Conservation (phyloP, 2,797 vertebrate genomes). For the Myotis myotis region DNA sequence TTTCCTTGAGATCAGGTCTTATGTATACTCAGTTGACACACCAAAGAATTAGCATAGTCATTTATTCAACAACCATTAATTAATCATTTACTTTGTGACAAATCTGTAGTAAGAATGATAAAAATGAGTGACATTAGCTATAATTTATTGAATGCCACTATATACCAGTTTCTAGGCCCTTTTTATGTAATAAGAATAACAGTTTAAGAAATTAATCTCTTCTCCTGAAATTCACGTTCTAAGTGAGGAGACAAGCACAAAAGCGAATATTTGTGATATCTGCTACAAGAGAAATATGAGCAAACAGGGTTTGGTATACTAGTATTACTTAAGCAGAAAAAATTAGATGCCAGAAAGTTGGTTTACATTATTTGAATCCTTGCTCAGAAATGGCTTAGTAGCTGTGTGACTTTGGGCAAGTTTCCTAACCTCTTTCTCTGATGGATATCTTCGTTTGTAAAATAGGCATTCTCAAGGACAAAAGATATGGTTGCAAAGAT, state of each 20-base stretch:
- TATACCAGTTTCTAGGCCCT: not conserved
- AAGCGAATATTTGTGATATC: not conserved
- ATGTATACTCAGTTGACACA: not conserved
- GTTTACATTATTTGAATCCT: not conserved
- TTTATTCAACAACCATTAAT: slow-evolving; percentile 27
- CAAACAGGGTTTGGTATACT: not conserved
- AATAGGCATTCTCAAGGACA: not conserved
- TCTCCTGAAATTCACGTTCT: not conserved
- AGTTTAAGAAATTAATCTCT: slow-evolving; percentile 12
- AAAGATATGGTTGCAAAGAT: not conserved
- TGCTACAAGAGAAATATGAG: not conserved
- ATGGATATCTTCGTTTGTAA: not conserved
- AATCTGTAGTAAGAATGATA: not conserved
- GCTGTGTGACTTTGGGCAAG: not conserved
- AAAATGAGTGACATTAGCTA: slow-evolving; percentile 19
- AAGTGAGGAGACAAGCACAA: not conserved
- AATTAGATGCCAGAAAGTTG: not conserved
- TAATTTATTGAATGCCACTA: not conserved
- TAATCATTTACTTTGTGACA: slow-evolving; percentile 10
- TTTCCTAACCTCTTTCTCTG: not conserved
- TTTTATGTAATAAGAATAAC: not conserved
- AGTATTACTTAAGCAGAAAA: not conserved
- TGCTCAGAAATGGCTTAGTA: not conserved
- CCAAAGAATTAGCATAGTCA: not conserved
- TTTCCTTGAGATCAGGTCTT: not conserved